Conservation (phyloP, 2,888 invertebrate species). For the Athetis lepigone region DNA sequence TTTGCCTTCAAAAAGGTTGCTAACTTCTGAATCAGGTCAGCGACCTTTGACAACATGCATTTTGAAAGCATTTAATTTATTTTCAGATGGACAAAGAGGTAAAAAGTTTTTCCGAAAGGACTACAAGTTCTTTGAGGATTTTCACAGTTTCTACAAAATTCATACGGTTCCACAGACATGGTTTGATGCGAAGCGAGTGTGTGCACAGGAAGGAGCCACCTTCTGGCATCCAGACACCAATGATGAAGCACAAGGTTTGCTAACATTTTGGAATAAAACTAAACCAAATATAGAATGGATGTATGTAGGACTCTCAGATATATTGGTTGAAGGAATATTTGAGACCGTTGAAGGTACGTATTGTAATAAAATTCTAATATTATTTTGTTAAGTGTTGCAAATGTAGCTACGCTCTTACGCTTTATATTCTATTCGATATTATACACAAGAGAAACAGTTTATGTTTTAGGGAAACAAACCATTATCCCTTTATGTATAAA, state of each 20-base stretch:
- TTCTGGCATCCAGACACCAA: constrained; percentile 78
- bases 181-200: constrained; percentile 74
- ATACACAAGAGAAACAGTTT: too few relatives aligned
- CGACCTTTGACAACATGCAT: too few relatives aligned
- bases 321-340: constrained; percentile 73
- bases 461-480: too few relatives aligned
- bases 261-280: constrained; percentile 67
- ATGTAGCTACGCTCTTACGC: too few relatives aligned
- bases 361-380: too few relatives aligned
- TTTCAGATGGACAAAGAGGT: constrained; percentile 73
- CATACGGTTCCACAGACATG: constrained; percentile 75
- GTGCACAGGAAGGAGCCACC: constrained; percentile 75
- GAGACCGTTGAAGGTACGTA: constrained; percentile 72
- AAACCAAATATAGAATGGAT: constrained; percentile 58
- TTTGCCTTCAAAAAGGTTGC: too few relatives aligned
- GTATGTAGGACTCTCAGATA: constrained; percentile 75
- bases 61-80: not conserved
- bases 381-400: too few relatives aligned
- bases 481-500: too few relatives aligned
- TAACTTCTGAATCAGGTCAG: too few relatives aligned
- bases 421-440: too few relatives aligned
- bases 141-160: constrained; percentile 80
- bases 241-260: constrained; percentile 69
- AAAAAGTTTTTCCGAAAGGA: constrained; percentile 79
- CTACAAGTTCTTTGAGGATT: constrained; percentile 73